Percentiles rank a stretch among this genome's conserved stretches.
These are phyloP conservation scores for Hanleya hanleyi DNA, from an alignment of 2,888 invertebrate genomes.

Conservation along the genomic window DNA sequence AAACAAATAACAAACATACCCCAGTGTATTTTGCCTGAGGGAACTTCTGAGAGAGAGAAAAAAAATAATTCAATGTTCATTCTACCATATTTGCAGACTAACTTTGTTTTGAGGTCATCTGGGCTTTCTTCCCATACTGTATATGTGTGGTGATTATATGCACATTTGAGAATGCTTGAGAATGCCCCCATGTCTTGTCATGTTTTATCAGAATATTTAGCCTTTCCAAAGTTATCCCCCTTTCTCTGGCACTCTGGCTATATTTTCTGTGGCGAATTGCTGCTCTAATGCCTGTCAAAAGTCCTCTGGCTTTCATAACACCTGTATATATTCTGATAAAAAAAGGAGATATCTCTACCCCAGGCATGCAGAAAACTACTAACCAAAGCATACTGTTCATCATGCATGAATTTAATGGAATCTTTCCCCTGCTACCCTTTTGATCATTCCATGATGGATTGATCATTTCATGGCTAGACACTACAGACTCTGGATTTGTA, in stretches of 20 bases:
- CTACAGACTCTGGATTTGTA: no score
- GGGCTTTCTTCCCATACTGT: background rate
- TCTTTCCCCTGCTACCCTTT: no score
- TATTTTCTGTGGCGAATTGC: background rate
- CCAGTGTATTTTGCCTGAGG: no score
- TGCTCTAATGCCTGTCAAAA: background rate
- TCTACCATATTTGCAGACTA: conserved; percentile 9
- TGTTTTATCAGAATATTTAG: no score
- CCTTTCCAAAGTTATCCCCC: background rate
- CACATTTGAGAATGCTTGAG: no score
- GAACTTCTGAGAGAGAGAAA: no score
- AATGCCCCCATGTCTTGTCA: no score
- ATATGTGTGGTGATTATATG: background rate
- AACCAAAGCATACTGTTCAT: no score
- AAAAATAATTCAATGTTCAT: background rate
- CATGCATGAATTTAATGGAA: no score
- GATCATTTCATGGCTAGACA: no score
- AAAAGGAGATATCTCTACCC: background rate
- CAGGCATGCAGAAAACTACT: background rate
- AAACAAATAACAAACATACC: no score
- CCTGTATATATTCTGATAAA: background rate
- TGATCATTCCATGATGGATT: no score
- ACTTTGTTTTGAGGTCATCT: background rate
- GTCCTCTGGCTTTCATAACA: background rate
- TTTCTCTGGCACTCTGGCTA: background rate